Conservation (phyloP, 1,140 invertebrate species). For the Drosophila saltans region DNA sequence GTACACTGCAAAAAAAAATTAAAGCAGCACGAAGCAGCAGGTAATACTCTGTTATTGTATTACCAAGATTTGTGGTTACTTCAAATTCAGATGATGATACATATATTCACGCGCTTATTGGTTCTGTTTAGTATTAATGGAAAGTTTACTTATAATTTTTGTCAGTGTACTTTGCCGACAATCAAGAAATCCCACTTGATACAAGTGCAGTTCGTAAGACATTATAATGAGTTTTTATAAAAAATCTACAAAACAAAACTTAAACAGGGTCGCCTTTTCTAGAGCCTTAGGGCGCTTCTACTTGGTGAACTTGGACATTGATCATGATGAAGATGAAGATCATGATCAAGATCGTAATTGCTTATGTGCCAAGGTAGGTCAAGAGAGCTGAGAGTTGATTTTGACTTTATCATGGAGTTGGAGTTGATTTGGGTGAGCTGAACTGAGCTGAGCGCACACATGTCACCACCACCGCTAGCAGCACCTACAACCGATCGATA, state of each 20-base stretch:
- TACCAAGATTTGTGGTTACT: too few species aligned
- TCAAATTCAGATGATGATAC: too few species aligned
- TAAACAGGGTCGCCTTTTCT: slow-evolving; percentile 70
- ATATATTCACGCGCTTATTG: too few species aligned
- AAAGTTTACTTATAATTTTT: background rate
- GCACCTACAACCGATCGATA: background rate
- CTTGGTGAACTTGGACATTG: slow-evolving; percentile 65
- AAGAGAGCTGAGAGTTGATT: slow-evolving; percentile 40
- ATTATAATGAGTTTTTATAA: slow-evolving; percentile 83
- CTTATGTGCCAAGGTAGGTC: slow-evolving; percentile 66
- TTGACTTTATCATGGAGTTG: slow-evolving; percentile 1
- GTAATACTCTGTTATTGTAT: too few species aligned
- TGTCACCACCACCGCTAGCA: slow-evolving; percentile 56
- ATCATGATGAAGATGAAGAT: slow-evolving; percentile 55
- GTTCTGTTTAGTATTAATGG: too few species aligned
- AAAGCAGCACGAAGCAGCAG: too few species aligned
- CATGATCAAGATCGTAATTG: slow-evolving; percentile 62
- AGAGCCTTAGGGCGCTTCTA: slow-evolving; percentile 63
- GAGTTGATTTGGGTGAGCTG: slow-evolving; percentile 19
- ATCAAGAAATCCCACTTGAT: slow-evolving; percentile 81
- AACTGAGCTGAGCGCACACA: slow-evolving; percentile 28
- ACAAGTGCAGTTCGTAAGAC: slow-evolving; percentile 81
- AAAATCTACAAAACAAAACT: slow-evolving; percentile 36
- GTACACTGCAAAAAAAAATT: slow-evolving; percentile 26
- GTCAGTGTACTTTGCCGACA: slow-evolving; percentile 32